These are phyloP conservation scores for Poeciliopsis infans DNA, from an alignment of 2,797 vertebrate genomes.

Conservation along the genomic window DNA sequence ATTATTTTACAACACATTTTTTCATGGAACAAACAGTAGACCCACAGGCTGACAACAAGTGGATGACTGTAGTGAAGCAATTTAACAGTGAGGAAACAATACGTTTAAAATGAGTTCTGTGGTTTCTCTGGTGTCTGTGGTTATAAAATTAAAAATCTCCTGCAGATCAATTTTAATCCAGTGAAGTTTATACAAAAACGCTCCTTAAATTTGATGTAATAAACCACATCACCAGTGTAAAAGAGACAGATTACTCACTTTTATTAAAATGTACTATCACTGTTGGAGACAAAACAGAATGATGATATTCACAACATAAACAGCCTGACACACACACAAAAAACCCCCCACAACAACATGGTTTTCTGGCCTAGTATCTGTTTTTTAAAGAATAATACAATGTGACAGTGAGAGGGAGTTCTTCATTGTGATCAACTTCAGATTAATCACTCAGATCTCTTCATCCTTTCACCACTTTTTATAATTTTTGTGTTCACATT, in stretches of 20 bases:
- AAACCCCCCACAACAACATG: neutral
- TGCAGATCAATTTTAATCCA: conserved; percentile 24
- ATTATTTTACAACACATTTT: neutral
- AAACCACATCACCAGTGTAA: neutral
- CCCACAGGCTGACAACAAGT: conserved; percentile 23
- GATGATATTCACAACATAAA: neutral
- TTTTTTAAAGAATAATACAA: neutral
- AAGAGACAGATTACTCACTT: neutral
- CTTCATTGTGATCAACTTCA: neutral
- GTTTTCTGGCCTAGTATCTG: neutral
- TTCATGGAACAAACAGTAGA: conserved; percentile 11
- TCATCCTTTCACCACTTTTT: neutral
- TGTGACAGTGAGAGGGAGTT: neutral
- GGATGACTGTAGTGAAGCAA: conserved; percentile 2
- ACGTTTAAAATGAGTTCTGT: neutral
- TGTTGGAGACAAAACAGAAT: neutral
- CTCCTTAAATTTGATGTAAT: conserved; percentile 8
- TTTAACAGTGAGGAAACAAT: neutral
- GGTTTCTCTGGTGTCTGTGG: neutral
- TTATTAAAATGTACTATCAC: neutral
- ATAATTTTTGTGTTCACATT: neutral
- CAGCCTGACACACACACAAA: neutral
- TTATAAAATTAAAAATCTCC: conserved; percentile 1
- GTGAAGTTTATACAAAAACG: conserved; percentile 3
- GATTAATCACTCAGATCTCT: neutral